Base-by-base conservation (phyloP, 1,140 invertebrate species). In the Phymastichus coffea region DNA sequence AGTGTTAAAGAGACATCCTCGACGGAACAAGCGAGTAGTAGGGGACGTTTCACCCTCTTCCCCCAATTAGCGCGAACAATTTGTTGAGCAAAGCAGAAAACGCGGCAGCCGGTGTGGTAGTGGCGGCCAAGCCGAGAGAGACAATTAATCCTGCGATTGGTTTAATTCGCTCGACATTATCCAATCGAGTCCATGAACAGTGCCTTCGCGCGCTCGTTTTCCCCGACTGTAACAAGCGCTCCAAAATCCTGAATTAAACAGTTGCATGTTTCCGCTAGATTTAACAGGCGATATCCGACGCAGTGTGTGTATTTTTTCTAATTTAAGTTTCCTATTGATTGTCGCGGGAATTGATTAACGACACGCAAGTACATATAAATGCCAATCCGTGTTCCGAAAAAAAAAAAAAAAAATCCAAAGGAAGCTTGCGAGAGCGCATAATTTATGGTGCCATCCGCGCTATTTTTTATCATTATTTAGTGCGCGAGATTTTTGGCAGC, bases 61-160 rank as follows among this genome's bases (percentile, higher is more conserved):
- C 69, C 61, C 69, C 70, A 73, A 74, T 73, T 73, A 73, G 63
- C 63, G 57, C 47, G 64, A 67, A 65, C 65, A 66, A 69, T 70
- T 67, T 65, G 70, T 71, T 66, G 63, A 61, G 57, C 66, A 65
- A 65, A 66, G 48, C 47, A 48, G 51, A 62, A 67, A 67, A 64
- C 43, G 15, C 58, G 19, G 38, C 53, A 58, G 56, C 53, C 59
- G 56, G 19, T 30, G 57, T 22, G 15, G 51, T 19, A 48, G 30
- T 57, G 33, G 41, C 43, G 44, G 54, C 23, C 41, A 6, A 12
- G 6, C 12, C 26, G 25, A 7, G 56, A 63, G 62, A 67, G 60
- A 72, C 70, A 72, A 74, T 74, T 74, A 73, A 73, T 74, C 71
- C 67, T 49, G 59, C 66, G 69, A 74, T 71, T 67, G 68, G 67